These are phyloP conservation scores for Mastomys coucha DNA, from an alignment of 2,113 vertebrate species.

Conservation along the genomic window DNA sequence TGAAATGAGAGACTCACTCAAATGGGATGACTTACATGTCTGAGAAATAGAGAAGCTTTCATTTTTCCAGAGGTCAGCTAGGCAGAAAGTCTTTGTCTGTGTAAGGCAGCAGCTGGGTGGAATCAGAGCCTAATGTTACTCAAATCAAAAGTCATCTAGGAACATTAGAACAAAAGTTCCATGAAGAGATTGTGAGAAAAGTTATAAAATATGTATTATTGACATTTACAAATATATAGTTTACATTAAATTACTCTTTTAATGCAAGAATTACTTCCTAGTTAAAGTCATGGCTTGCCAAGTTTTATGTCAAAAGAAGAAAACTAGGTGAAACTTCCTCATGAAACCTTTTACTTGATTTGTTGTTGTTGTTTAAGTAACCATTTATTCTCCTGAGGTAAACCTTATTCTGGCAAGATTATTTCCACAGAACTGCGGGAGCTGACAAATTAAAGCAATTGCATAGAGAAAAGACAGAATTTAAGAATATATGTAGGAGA, in stretches of 20 bases:
- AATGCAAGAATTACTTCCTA: slow-evolving; percentile 13
- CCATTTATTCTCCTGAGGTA: slow-evolving; percentile 37
- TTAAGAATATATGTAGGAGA: not conserved
- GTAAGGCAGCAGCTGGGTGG: slow-evolving; percentile 29
- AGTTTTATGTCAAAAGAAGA: slow-evolving; percentile 66
- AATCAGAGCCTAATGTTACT: slow-evolving; percentile 37
- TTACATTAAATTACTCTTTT: slow-evolving; percentile 39
- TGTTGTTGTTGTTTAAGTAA: slow-evolving; percentile 25
- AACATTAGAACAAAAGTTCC: slow-evolving; percentile 27
- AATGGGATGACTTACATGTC: not conserved
- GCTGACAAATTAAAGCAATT: slow-evolving; percentile 18
- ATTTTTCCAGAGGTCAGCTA: not conserved
- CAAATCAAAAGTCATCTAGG: slow-evolving; percentile 51
- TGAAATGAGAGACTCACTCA: not conserved
- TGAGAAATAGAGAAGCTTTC: not conserved
- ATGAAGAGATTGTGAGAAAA: slow-evolving; percentile 55
- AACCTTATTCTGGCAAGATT: slow-evolving; percentile 41
- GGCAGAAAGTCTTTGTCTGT: not conserved
- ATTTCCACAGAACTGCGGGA: not conserved
- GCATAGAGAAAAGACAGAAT: not conserved
- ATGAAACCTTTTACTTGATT: slow-evolving; percentile 62
- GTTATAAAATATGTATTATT: slow-evolving; percentile 54
- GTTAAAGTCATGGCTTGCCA: slow-evolving; percentile 58
- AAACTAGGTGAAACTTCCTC: slow-evolving; percentile 56
- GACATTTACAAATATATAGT: slow-evolving; percentile 69